A percentile compares a stretch with the other conserved stretches of the same genome.
Evolutionary conservation across 2,888 invertebrate genomes (phyloP).

Genomic region (Agriopis marginaria): DNA sequence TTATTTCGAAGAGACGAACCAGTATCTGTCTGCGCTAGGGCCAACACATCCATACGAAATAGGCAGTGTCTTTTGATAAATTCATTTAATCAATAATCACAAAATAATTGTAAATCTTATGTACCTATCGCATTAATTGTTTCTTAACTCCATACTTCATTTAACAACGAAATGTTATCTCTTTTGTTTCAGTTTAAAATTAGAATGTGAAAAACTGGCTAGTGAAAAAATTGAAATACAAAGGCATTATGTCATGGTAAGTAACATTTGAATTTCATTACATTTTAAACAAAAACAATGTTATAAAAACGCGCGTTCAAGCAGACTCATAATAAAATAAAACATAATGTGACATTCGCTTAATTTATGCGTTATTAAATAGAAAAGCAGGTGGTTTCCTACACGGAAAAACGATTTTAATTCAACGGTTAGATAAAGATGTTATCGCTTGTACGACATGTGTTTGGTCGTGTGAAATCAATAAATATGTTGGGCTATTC

Average conservation of each 20-base stretch:
- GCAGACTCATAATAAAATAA: conserved; percentile 23
- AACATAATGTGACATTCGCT: conserved; percentile 20
- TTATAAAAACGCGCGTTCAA: conserved; percentile 8
- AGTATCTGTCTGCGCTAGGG: no score
- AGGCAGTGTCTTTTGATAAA: no score
- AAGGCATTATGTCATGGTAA: conserved; percentile 96
- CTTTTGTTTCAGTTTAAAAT: conserved; percentile 90
- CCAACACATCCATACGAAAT: no score
- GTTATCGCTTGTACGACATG: conserved; percentile 61
- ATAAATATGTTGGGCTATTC: conserved; percentile 68
- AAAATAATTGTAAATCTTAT: no score
- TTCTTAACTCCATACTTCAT: background rate
- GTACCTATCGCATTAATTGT: background rate
- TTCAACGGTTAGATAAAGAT: conserved; percentile 59
- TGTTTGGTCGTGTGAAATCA: conserved; percentile 68
- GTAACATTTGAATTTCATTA: conserved; percentile 59
- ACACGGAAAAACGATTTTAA: conserved; percentile 35
- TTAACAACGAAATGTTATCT: conserved; percentile 28
- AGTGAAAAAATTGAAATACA: conserved; percentile 96
- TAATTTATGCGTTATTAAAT: conserved; percentile 27
- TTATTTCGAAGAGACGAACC: no score
- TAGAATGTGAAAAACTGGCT: conserved; percentile 95
- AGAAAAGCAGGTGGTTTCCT: conserved; percentile 41
- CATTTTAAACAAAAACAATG: conserved; percentile 18
- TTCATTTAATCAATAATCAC: no score